Conservation (phyloP, 2,888 invertebrate genomes). For the Myopa testacea region DNA sequence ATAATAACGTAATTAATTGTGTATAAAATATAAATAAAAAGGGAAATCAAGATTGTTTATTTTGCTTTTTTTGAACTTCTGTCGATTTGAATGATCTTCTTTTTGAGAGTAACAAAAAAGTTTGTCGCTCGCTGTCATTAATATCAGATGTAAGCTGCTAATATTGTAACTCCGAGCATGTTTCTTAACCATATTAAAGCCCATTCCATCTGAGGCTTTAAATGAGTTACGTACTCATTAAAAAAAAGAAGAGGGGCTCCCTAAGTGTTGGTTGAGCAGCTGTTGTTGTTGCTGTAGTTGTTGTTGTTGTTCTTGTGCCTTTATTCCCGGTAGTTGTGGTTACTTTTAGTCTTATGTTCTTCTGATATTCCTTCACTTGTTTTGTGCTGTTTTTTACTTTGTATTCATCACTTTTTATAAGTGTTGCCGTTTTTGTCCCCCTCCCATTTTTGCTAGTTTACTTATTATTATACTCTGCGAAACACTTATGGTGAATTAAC, state of each 20-base stretch:
- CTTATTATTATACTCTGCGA: not conserved
- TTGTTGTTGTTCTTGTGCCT: constrained; percentile 29
- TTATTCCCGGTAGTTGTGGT: constrained; percentile 28
- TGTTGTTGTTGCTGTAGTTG: constrained; percentile 33
- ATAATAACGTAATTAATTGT: too few species aligned
- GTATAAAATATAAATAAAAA: too few species aligned
- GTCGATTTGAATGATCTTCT: too few species aligned
- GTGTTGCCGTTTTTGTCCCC: not conserved
- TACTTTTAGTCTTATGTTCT: not conserved
- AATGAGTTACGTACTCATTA: constrained; percentile 4
- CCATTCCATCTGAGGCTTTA: constrained; percentile 44
- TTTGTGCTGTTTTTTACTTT: not conserved
- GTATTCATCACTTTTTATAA: not conserved
- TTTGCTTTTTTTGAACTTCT: not conserved
- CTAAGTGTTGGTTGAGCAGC: constrained; percentile 20
- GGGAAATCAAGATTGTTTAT: too few species aligned
- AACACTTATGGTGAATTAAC: constrained; percentile 18
- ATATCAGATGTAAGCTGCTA: constrained; percentile 32
- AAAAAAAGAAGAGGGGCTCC: constrained; percentile 20
- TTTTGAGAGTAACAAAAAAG: not conserved
- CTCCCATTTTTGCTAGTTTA: not conserved
- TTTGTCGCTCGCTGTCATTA: constrained; percentile 46
- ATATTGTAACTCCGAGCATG: constrained; percentile 42
- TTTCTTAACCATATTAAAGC: constrained; percentile 59
- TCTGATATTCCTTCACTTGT: constrained; percentile 4